Conservation (phyloP, 2,113 vertebrate genomes). For the Sceloporus tristichus region DNA sequence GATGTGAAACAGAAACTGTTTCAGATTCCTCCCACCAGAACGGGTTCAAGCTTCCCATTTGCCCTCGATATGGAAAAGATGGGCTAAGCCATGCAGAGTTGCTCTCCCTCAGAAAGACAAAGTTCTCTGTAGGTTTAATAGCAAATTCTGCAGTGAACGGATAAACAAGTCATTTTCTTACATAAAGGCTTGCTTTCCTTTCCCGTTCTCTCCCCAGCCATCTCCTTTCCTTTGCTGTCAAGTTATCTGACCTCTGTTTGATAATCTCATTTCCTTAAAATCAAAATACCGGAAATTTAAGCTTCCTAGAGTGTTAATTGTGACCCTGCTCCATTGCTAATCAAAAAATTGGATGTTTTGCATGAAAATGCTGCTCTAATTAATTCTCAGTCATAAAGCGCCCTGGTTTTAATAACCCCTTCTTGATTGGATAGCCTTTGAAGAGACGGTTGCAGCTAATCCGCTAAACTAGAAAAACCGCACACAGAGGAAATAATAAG, state of each 20-base stretch:
- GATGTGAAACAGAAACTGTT: not conserved
- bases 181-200: slow-evolving; percentile 60
- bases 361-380: slow-evolving; percentile 88
- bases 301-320: slow-evolving; percentile 87
- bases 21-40: not conserved
- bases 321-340: slow-evolving; percentile 82
- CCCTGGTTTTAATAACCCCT: slow-evolving; percentile 84
- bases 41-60: not conserved
- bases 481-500: slow-evolving; percentile 78
- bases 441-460: slow-evolving; percentile 79
- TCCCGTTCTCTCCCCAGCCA: not conserved
- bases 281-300: slow-evolving; percentile 83
- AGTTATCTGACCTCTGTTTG: slow-evolving; percentile 83
- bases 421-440: slow-evolving; percentile 85
- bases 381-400: slow-evolving; percentile 88
- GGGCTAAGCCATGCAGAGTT: not conserved
- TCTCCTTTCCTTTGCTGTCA: slow-evolving; percentile 73
- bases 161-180: slow-evolving; percentile 70
- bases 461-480: slow-evolving; percentile 67
- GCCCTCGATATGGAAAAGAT: not conserved
- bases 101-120: slow-evolving; percentile 3
- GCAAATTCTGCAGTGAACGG: slow-evolving; percentile 71
- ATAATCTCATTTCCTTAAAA: slow-evolving; percentile 87
- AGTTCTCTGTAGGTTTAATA: slow-evolving; percentile 51
- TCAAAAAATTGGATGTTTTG: slow-evolving; percentile 90